These are phyloP conservation scores for Kuschelorhynchus macadamiae DNA, from an alignment of 2,888 invertebrate species.

Conservation along the genomic window DNA sequence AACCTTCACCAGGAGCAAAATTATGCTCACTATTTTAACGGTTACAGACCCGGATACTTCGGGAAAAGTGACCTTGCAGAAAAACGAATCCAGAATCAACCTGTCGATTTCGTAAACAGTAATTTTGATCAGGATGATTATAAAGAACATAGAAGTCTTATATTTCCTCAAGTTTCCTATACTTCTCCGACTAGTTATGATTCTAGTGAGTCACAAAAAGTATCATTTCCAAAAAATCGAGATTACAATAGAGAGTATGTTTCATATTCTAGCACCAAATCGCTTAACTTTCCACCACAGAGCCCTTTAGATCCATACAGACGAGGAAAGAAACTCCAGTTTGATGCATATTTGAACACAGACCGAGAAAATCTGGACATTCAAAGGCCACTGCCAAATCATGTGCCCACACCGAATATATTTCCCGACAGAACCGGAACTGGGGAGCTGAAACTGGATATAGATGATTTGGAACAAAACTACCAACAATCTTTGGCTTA, in stretches of 20 bases:
- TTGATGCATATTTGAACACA: slow-evolving; percentile 37
- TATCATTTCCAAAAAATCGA: slow-evolving; percentile 4
- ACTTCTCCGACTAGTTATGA: slow-evolving; percentile 12
- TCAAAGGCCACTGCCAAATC: slow-evolving; percentile 61
- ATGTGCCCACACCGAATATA: slow-evolving; percentile 64
- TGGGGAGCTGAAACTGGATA: slow-evolving; percentile 70
- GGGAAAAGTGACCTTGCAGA: slow-evolving; percentile 40
- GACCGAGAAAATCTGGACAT: slow-evolving; percentile 55
- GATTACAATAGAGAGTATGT: neutral
- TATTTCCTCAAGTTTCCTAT: slow-evolving; percentile 3
- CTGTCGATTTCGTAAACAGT: slow-evolving; percentile 23
- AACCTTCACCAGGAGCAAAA: slow-evolving; percentile 56
- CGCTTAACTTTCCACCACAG: slow-evolving; percentile 52
- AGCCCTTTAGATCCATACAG: slow-evolving; percentile 34
- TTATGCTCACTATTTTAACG: slow-evolving; percentile 53
- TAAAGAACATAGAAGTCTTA: slow-evolving; percentile 19
- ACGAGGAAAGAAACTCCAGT: slow-evolving; percentile 53
- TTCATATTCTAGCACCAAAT: slow-evolving; percentile 25
- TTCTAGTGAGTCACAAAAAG: neutral
- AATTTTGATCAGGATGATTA: slow-evolving; percentile 40
- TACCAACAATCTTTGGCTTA: slow-evolving; percentile 34
- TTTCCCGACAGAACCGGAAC: slow-evolving; percentile 73
- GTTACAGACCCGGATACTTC: slow-evolving; percentile 29
- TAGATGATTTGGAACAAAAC: slow-evolving; percentile 29
- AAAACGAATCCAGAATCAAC: slow-evolving; percentile 54